Conservation (phyloP, 2,888 invertebrate genomes). For the Melinaea menophilus region DNA sequence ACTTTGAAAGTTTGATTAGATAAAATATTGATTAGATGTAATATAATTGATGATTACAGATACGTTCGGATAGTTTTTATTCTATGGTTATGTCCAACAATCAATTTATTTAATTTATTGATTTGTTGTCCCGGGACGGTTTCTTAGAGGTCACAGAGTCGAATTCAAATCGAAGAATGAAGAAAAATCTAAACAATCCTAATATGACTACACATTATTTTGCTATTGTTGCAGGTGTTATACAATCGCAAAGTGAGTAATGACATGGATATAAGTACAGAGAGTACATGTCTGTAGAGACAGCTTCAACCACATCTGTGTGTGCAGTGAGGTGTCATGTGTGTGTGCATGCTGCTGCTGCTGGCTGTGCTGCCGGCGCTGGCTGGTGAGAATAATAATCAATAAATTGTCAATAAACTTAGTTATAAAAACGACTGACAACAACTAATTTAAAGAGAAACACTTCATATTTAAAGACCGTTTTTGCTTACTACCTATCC, state of each 20-base stretch:
- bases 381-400: conserved; percentile 43
- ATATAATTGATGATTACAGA: too few species aligned
- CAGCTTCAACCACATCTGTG: background rate
- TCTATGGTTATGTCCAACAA: too few species aligned
- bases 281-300: background rate
- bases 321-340: conserved; percentile 26
- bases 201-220: too few species aligned
- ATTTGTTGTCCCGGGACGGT: too few species aligned
- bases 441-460: too few species aligned
- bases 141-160: too few species aligned
- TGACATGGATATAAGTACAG: background rate
- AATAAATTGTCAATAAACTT: background rate
- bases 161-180: background rate
- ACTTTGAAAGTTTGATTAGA: background rate
- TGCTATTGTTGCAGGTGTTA: background rate
- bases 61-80: too few species aligned
- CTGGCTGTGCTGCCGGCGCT: conserved; percentile 53
- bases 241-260: background rate
- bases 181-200: background rate
- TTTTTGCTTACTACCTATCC: too few species aligned
- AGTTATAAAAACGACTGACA: too few species aligned
- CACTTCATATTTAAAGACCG: too few species aligned
- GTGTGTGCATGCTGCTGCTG: conserved; percentile 42
- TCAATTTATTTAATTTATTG: too few species aligned
- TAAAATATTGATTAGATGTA: background rate